A percentile compares a stretch with the other conserved stretches of the same genome.
Evolutionary conservation across 2,113 vertebrate species (phyloP).

Genomic region (Xyrauchen texanus): DNA sequence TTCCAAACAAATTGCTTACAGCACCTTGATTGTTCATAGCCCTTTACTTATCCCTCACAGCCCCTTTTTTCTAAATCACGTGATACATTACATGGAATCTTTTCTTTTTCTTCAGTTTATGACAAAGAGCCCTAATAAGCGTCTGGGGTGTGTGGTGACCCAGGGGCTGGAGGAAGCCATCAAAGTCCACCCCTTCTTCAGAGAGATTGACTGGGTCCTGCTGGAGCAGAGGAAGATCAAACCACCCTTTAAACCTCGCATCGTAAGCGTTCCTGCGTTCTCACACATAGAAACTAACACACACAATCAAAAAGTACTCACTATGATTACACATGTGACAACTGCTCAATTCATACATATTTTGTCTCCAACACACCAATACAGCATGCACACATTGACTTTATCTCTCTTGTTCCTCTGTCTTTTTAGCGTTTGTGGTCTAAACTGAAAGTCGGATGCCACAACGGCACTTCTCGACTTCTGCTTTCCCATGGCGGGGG

Average conservation of each 20-base stretch:
- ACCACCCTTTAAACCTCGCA: slow-evolving; percentile 95
- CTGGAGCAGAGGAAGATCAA: slow-evolving; percentile 96
- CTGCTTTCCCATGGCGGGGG: slow-evolving; percentile 56
- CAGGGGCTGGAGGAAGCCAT: slow-evolving; percentile 94
- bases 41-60: too few species aligned
- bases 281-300: not conserved
- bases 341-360: not conserved
- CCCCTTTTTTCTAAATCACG: too few species aligned
- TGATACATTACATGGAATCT: not conserved
- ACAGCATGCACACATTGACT: not conserved
- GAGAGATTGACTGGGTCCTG: slow-evolving; percentile 96
- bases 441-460: slow-evolving; percentile 53
- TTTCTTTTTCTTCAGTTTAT: slow-evolving; percentile 82
- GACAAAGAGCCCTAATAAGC: slow-evolving; percentile 96
- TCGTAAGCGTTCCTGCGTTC: slow-evolving; percentile 80
- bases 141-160: slow-evolving; percentile 90
- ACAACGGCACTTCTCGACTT: slow-evolving; percentile 46
- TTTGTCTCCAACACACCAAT: not conserved
- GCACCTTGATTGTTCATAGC: not conserved
- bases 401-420: slow-evolving; percentile 38
- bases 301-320: not conserved
- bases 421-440: slow-evolving; percentile 48
- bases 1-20: too few species aligned
- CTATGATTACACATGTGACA: not conserved
- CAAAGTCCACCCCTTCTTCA: slow-evolving; percentile 94